Base-by-base conservation (phyloP, 1,140 invertebrate genomes). In the Eufriesea mexicana region DNA sequence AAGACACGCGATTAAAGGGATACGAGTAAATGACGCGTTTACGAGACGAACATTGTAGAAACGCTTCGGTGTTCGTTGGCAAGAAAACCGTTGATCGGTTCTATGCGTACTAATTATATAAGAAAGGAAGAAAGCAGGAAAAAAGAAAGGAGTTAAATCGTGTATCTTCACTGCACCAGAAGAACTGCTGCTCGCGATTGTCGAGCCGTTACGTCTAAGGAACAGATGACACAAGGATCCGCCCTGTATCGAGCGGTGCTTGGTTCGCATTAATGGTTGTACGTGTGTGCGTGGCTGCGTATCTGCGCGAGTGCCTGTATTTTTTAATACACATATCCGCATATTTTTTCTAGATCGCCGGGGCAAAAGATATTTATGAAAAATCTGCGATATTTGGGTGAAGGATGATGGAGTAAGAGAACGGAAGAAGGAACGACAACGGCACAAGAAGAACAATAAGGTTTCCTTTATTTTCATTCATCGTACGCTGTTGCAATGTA, bases 251-350 rank as follows among this genome's bases (percentile, higher is more conserved):
- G 78, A 73, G 57, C 57, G 57, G 23, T 51, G 70, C 59, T 54
- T 45, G 70, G 18, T 72, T 70, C 12, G 20, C 35, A 28, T 35
- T 47, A 14, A 35, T 45, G 73, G n/a, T 6, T 76, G 16, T 67
- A 25, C 6, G 51, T 61, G 72, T 55, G 64, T 61, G 74, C 42
- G 47, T 66, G 57, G 25, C 18, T 83, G 81, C 42, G 55, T 76
- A 62, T 68, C 54, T 78, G 64, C 23, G 47, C 73, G 79, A 76
- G 45, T 82, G 79, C 45, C 62, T 76, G 79, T 81, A 70, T 61
- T 66, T 74, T 81, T 84, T 84, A 84, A 80, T 84, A 84, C 67
- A 86, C 83, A 84, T 86, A 86, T 86, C 75, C 78, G 83, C 82
- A 74, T 84, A 80, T 80, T 77, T 77, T 86, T 84, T 64, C 77